phyloP scores from a whole-genome alignment of 2,888 invertebrate genomes.

The Leptinotarsa tumamoca region DNA sequence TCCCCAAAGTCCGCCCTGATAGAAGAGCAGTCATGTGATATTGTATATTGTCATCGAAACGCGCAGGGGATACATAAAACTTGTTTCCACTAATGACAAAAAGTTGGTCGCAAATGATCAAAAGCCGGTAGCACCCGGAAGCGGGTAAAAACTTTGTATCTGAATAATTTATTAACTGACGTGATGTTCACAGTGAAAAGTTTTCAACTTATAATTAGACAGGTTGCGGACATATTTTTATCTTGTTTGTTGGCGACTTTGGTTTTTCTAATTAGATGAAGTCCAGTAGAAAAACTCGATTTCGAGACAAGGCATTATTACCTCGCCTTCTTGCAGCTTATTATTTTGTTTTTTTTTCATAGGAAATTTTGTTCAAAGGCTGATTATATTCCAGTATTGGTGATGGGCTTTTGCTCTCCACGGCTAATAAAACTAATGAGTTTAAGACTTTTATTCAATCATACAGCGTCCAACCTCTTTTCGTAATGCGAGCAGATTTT shows the following conservation, averaged over 20 bases:
- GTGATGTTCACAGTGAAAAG: conserved; percentile 1
- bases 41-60: background rate
- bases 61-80: background rate
- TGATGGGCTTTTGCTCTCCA: no score
- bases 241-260: background rate
- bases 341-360: no score
- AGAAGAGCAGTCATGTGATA: no score
- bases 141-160: background rate
- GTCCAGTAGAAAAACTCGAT: background rate
- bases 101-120: conserved; percentile 1
- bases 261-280: background rate
- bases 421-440: no score
- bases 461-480: no score
- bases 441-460: no score
- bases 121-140: background rate
- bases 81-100: background rate
- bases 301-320: no score
- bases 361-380: no score
- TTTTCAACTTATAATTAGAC: conserved; percentile 7
- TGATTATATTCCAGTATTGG: no score
- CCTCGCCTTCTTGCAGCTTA: no score
- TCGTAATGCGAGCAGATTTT: no score
- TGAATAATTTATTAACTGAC: conserved; percentile 7
- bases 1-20: no score
- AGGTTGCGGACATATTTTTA: conserved; percentile 5